phyloP scores from a whole-genome alignment of 2,888 invertebrate genomes.

The Agriotes lineatus region DNA sequence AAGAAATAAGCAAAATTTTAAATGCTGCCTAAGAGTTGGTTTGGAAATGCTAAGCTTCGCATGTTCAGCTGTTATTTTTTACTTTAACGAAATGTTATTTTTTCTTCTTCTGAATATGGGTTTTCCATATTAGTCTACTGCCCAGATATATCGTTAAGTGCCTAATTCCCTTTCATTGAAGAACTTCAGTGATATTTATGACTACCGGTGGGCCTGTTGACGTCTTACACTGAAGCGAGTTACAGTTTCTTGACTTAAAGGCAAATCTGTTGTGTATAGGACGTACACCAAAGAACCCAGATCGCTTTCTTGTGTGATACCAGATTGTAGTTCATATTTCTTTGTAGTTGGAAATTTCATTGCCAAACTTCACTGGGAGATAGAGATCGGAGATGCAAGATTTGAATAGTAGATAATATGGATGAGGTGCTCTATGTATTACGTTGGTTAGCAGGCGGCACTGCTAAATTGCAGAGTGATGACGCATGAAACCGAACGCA shows the following conservation, averaged over 20 bases:
- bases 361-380: not conserved
- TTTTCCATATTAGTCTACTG: no score
- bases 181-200: no score
- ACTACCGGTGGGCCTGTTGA: no score
- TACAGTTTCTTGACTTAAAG: not conserved
- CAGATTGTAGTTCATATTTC: not conserved
- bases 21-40: no score
- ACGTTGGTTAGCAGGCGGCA: not conserved
- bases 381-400: not conserved
- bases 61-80: no score
- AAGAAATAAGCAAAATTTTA: no score
- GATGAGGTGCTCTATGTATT: not conserved
- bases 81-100: no score
- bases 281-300: not conserved
- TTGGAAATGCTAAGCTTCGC: no score
- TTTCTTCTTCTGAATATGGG: no score
- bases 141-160: no score
- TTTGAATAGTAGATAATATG: not conserved
- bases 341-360: not conserved
- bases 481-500: not conserved
- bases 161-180: no score
- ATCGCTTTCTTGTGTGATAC: not conserved
- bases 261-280: not conserved
- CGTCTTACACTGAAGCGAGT: no score
- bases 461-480: not conserved